A percentile compares a stretch with the other conserved stretches of the same genome.
Evolutionary conservation across 2,888 invertebrate genomes (phyloP).

Genomic region (Heliothis peltigera): DNA sequence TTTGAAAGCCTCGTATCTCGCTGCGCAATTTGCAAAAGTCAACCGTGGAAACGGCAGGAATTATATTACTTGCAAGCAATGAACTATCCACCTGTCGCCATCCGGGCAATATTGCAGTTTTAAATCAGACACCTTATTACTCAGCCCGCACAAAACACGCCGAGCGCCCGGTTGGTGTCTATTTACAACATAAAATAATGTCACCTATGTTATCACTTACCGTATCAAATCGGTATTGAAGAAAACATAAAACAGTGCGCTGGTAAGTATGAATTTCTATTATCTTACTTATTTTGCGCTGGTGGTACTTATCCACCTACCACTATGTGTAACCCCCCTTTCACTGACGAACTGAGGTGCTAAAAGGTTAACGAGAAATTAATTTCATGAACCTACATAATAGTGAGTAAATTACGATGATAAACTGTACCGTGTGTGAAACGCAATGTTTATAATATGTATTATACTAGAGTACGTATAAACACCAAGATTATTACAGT

Average conservation of each 20-base stretch:
- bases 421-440: slow-evolving; percentile 18
- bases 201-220: slow-evolving; percentile 34
- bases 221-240: slow-evolving; percentile 8
- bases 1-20: slow-evolving; percentile 8
- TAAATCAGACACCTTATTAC: slow-evolving; percentile 54
- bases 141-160: slow-evolving; percentile 33
- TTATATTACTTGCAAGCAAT: slow-evolving; percentile 51
- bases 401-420: slow-evolving; percentile 52
- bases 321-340: too few relatives aligned
- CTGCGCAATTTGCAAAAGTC: slow-evolving; percentile 51
- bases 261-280: too few relatives aligned
- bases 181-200: slow-evolving; percentile 45
- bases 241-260: not conserved
- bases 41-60: slow-evolving; percentile 40
- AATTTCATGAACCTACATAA: slow-evolving; percentile 51
- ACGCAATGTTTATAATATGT: slow-evolving; percentile 34
- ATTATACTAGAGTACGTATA: slow-evolving; percentile 32
- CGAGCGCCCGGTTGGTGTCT: slow-evolving; percentile 19
- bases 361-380: slow-evolving; percentile 56
- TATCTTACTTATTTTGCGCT: slow-evolving; percentile 6
- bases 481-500: slow-evolving; percentile 55
- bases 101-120: slow-evolving; percentile 55
- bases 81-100: slow-evolving; percentile 48
- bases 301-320: too few relatives aligned
- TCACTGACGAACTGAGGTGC: slow-evolving; percentile 19